Percentiles rank a stretch among this genome's conserved stretches.
These are phyloP conservation scores for Syngnathus rostellatus DNA, from an alignment of 2,797 vertebrate species.

Conservation along the genomic window DNA sequence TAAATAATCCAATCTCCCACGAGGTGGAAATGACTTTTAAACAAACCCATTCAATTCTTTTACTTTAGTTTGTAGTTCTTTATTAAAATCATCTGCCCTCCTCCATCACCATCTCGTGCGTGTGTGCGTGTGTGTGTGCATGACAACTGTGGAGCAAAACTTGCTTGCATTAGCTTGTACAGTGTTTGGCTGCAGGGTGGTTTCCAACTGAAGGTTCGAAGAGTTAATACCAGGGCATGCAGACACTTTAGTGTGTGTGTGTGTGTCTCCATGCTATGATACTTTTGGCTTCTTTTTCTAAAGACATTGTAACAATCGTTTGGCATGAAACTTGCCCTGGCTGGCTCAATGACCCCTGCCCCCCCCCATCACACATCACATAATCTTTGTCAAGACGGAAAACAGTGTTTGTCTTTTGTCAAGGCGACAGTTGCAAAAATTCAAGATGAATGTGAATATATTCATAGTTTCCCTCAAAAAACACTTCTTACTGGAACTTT, in stretches of 20 bases:
- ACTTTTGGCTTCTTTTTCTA: no score
- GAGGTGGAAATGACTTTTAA: background rate
- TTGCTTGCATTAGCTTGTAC: no score
- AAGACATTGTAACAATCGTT: background rate
- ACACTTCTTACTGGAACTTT: background rate
- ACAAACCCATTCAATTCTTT: background rate
- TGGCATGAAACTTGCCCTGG: background rate
- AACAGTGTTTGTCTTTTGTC: background rate
- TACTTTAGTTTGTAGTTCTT: background rate
- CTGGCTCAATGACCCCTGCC: background rate
- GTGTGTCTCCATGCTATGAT: no score
- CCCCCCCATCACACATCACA: no score
- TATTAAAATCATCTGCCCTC: conserved; percentile 1
- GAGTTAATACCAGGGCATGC: background rate
- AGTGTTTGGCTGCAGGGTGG: no score
- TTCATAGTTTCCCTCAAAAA: background rate
- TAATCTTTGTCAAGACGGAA: background rate
- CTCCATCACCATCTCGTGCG: background rate
- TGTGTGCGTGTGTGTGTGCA: background rate
- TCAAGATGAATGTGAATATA: background rate
- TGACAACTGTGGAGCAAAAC: no score
- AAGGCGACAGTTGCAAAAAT: background rate
- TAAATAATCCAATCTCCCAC: no score
- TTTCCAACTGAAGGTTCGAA: background rate
- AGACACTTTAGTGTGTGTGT: background rate